Conservation (phyloP, 2,113 vertebrate species). For the Psilopsiagon aymara region DNA sequence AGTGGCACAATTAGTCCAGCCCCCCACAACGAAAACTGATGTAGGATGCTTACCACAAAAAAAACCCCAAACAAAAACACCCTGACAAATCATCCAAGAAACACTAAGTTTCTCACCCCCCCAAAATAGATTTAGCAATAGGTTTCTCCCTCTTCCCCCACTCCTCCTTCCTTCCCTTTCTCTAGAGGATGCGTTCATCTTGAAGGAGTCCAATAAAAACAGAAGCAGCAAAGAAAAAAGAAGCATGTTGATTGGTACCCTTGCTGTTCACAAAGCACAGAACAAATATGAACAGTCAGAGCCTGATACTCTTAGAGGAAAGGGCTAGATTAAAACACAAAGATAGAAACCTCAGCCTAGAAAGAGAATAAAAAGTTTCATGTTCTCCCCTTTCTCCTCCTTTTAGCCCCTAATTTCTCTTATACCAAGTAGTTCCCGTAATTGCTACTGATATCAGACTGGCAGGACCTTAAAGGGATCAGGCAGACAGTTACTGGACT, state of each 20-base stretch:
- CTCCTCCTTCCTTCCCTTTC: not conserved
- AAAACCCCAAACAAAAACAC: not conserved
- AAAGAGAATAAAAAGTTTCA: not conserved
- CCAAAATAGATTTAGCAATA: not conserved
- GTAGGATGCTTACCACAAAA: not conserved
- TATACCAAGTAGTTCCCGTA: not conserved
- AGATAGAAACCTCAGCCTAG: not conserved
- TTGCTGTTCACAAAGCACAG: not conserved
- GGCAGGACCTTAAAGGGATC: not conserved
- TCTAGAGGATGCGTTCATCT: not conserved
- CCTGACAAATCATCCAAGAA: not conserved
- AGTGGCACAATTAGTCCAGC: not conserved
- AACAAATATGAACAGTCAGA: not conserved
- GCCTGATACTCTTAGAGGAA: not conserved
- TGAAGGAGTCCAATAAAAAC: not conserved
- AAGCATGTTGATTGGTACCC: not conserved
- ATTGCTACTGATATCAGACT: not conserved
- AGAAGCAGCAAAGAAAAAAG: not conserved
- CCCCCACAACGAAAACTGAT: not conserved
- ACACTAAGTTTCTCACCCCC: not conserved
- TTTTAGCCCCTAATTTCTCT: not conserved
- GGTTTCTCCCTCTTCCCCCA: not conserved
- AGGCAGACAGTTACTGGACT: not conserved
- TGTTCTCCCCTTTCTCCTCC: not conserved
- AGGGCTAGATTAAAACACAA: not conserved